Evolutionary conservation across 2,888 invertebrate species (phyloP).

Genomic region (Pasiphila rectangulata): DNA sequence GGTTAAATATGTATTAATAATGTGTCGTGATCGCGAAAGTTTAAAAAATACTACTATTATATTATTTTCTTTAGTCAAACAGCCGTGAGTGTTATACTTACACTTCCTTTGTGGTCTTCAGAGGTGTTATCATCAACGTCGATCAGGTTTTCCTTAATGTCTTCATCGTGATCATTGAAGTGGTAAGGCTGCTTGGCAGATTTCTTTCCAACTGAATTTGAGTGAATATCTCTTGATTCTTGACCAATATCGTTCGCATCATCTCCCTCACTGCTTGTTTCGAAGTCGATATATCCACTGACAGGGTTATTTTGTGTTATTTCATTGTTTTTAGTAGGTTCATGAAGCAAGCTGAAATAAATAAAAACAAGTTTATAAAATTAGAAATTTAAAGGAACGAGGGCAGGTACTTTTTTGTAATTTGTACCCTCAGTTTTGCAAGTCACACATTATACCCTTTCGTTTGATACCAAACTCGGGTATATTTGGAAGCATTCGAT

Average conservation of each 20-base stretch:
- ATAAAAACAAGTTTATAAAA: background rate
- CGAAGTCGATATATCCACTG: background rate
- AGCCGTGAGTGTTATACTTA: no score
- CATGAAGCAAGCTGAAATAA: conserved; percentile 3
- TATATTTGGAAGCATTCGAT: no score
- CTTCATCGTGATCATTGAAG: conserved; percentile 4
- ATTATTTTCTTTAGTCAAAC: no score
- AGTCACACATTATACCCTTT: no score
- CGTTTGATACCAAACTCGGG: no score
- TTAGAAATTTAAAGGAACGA: no score
- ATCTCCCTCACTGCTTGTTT: background rate
- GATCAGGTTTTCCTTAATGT: conserved; percentile 7
- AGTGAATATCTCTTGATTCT: background rate
- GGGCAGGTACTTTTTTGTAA: no score
- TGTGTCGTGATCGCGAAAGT: no score
- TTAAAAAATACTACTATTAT: no score
- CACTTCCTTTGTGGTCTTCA: conserved; percentile 9
- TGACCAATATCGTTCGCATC: background rate
- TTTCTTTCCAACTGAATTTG: background rate
- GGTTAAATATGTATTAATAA: no score
- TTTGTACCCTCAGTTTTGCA: no score
- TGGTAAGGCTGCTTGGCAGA: background rate
- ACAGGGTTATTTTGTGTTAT: conserved; percentile 2
- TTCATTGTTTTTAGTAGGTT: conserved; percentile 7
- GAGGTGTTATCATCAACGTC: conserved; percentile 10